Percentiles rank a stretch among this genome's conserved stretches.
Evolutionary conservation across 2,797 vertebrate species (phyloP).

Genomic region (Chromis chromis): DNA sequence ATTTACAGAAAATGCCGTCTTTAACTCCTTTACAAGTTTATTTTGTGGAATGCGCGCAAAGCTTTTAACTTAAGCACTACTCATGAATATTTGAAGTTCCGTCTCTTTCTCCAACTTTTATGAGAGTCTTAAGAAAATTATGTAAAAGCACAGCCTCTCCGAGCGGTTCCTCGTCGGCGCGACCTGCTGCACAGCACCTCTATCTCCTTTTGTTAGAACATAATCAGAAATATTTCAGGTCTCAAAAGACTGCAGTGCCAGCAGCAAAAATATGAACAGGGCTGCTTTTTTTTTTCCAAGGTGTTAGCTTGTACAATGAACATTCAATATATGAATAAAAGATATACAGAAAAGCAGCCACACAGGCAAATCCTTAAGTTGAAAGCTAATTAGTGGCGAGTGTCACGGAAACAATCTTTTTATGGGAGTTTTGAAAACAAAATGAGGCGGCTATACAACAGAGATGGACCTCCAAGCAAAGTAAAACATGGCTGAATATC

Average conservation of each 20-base stretch:
- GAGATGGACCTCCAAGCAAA: constrained; percentile 9
- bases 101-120: constrained; percentile 43
- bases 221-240: constrained; percentile 54
- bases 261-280: constrained; percentile 44
- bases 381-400: constrained; percentile 51
- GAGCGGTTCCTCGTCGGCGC: constrained; percentile 33
- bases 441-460: constrained; percentile 24
- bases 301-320: constrained; percentile 20
- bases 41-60: constrained; percentile 28
- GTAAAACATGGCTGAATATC: constrained; percentile 33
- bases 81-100: constrained; percentile 51
- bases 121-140: constrained; percentile 39
- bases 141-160: constrained; percentile 46
- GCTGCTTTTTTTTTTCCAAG: constrained; percentile 44
- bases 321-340: constrained; percentile 50
- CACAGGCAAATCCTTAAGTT: constrained; percentile 14
- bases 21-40: constrained; percentile 28
- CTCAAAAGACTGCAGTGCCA: constrained; percentile 47
- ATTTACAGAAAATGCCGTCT: constrained; percentile 3
- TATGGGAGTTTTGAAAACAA: constrained; percentile 29
- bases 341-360: constrained; percentile 29
- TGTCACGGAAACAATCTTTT: constrained; percentile 41
- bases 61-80: constrained; percentile 20
- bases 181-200: constrained; percentile 34
- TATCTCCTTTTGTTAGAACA: constrained; percentile 47